These are phyloP conservation scores for Scarus forsteni DNA, from an alignment of 2,797 vertebrate species.

Conservation along the genomic window DNA sequence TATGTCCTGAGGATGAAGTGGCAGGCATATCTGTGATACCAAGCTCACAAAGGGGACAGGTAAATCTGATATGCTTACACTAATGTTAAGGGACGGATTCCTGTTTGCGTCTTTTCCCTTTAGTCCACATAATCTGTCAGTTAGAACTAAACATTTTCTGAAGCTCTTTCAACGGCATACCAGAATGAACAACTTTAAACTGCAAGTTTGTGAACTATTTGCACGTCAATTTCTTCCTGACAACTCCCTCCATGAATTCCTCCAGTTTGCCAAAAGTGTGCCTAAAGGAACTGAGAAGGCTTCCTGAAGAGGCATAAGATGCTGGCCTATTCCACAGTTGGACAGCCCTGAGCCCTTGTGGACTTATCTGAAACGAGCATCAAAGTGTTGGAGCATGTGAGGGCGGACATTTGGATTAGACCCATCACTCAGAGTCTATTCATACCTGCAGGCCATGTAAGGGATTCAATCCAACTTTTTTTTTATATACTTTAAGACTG, in stretches of 20 bases:
- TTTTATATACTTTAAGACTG: conserved; percentile 17
- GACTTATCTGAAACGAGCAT: conserved; percentile 47
- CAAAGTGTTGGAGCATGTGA: conserved; percentile 43
- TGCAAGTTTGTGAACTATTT: not conserved
- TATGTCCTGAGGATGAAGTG: too few relatives aligned
- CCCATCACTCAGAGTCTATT: conserved; percentile 44
- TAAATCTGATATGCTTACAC: not conserved
- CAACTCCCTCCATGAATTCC: conserved; percentile 7
- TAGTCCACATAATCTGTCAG: not conserved
- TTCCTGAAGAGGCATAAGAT: conserved; percentile 21
- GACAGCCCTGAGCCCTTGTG: conserved; percentile 32
- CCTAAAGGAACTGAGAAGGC: conserved; percentile 32
- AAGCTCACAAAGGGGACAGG: not conserved
- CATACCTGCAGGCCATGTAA: conserved; percentile 37
- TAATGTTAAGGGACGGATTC: not conserved
- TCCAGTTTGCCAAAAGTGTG: conserved; percentile 10
- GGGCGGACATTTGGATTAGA: conserved; percentile 46
- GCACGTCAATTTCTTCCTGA: not conserved
- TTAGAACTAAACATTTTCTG: conserved; percentile 2
- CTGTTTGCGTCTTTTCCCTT: conserved; percentile 13
- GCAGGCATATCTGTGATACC: too few relatives aligned
- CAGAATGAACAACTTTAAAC: not conserved
- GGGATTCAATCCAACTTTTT: conserved; percentile 15
- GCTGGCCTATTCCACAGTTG: conserved; percentile 21
- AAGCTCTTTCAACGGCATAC: conserved; percentile 1